Base-by-base conservation (phyloP, 2,797 vertebrate genomes). In the Hipposideros larvatus region DNA sequence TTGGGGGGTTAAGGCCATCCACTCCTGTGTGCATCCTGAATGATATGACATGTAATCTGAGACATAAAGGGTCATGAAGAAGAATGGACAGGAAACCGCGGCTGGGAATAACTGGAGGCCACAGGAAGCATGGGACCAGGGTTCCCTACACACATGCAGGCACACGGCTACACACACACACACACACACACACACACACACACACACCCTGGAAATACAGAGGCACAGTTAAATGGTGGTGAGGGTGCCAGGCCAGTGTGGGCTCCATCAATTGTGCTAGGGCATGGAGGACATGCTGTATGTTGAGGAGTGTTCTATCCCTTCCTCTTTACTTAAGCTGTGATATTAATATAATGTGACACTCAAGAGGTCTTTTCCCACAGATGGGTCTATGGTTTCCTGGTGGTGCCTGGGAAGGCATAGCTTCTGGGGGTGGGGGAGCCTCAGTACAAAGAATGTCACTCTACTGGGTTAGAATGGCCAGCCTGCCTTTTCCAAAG, bases 131-230 rank as follows among this genome's bases (percentile, higher is more conserved):
- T 6, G 10, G 4, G 21, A 11, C 4, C 1, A 2, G 18, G 13
- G n/a, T 26, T 34, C 15, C 34, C 10, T 34, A n/a, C 3, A 41
- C 28, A 31, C 8, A 9, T 0, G 0, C 0, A 5, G 5, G 14
- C 4, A 34, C 11, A 15, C 2, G 1, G 4, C 21, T 5, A 28
- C 51, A 46, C 0, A 19, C 48, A 15, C 5, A 46, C 22, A 2
- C 1, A 2, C 15, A 26, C 37, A 19, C 24, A 11, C 26, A 2
- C 15, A 26, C 37, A 19, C 24, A 11, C 26, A 11, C 53, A 16
- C 4, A 26, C 26, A 10, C 37, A 46, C 18, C 8, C 1, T 2
- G 1, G 13, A 77, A 71, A 77, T 59, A 19, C 0, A 11, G 0
- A 59, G n/a, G 48, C 48, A 41, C 16, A n/a, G 19, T 43, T n/a